Base-by-base conservation (phyloP, 2,888 invertebrate species). In the Lochmaea capreae region DNA sequence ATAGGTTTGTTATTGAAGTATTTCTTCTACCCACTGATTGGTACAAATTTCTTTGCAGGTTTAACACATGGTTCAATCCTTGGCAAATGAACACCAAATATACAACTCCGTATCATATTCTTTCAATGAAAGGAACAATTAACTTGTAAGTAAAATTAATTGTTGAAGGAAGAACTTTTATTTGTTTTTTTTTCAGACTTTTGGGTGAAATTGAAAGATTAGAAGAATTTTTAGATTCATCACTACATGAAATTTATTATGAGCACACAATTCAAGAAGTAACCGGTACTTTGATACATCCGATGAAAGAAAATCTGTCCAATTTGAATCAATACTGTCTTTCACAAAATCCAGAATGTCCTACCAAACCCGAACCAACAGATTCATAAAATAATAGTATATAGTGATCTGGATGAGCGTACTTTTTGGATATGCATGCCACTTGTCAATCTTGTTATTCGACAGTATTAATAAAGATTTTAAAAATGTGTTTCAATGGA, bases 51-150 rank as follows among this genome's bases (percentile, higher is more conserved):
- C 39, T 58, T 86, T 85, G 33, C 83, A 93, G 93, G 80, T 89
- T 93, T 65, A 86, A 89, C 49, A 91, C 93, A 0, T 93, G 93
- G 93, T 86, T 93, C 85, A 93, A 93, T 83, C 89, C 90, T 0
- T 93, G 93, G 93, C 93, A 93, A 85, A 85, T 93, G n/a, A 87
- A 89, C 57, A 90, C 90, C 74, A 89, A 89, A 76, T 92, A 90
- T 81, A 92, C 91, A 0, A 92, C 91, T 80, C 91, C 92, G 5
- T 90, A 91, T 90, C 91, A 91, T 79, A 87, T 92, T 5, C 90
- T 91, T 74, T 89, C 89, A 52, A 88, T 93, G 12, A 84, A 90
- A 10, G 88, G 88, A n/a, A 87, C 88, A 3, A 89, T 92, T 8
- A 88, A 88, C 62, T 88, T 90, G 93, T 93, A 84, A 89, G 90